Base-by-base conservation (phyloP, 2,797 vertebrate species). In the Lerista edwardsae region DNA sequence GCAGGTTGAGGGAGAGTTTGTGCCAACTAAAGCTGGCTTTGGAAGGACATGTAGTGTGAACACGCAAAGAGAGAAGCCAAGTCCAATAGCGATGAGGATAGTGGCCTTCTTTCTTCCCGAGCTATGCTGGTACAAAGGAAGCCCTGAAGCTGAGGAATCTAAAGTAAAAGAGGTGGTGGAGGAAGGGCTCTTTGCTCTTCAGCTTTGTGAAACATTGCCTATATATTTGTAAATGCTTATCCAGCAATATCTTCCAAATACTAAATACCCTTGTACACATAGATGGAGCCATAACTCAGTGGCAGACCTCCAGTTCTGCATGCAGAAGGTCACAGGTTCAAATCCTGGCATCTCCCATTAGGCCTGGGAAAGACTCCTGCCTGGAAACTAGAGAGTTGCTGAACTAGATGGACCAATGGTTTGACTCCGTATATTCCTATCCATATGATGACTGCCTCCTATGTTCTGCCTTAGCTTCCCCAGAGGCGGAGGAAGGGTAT, bases 1-100 rank as follows among this genome's bases (percentile, higher is more conserved):
- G 75, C 83, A 62, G 81, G 90, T 36, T 36, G 57, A 59, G 79
- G 79, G 79, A 78, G 80, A 36, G 34, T 77, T 51, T 41, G 6
- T 90, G 91, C 92, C 90, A 90, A 17, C 55, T 81, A 82, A 84
- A 80, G 47, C 31, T 82, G 86, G 87, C 69, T 86, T 88, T 91
- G 85, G 86, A 87, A 91, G 88, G 83, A 78, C 83, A 4, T 82
- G 0, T 1, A 15, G 11, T 64, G 76, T 79, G 79, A 78, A 83
- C 25, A 82, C 79, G 75, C 77, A 86, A 84, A 85, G 15, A 89
- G 87, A 86, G 47, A 82, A 86, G 81, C 78, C 0, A 0, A 79
- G 23, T 71, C 81, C 36, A 65, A 0, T 1, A 79, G 14, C 0
- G 0, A 34, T 41, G 59, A 67, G 15, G 10, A 67, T 6, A 12